Evolutionary conservation across 2,113 vertebrate species (phyloP).

Genomic region (Tupaia chinensis): DNA sequence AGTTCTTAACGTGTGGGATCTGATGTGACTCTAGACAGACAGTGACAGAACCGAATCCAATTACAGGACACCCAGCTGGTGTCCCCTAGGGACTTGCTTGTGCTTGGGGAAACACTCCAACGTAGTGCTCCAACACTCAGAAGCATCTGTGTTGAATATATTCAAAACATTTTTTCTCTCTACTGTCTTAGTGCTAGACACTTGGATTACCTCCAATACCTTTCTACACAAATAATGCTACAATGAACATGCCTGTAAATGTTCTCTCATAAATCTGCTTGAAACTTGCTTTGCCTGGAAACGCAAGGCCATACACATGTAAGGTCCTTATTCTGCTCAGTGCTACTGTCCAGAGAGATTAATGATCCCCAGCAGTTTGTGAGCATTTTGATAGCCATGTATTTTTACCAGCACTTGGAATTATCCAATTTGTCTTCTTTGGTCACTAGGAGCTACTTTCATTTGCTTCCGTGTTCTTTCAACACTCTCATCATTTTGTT

Average conservation of each 20-base stretch:
- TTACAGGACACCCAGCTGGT: neutral
- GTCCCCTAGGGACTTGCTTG: neutral
- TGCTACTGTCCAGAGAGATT: neutral
- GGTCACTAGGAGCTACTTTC: too few relatives aligned
- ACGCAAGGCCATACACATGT: neutral
- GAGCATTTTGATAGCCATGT: neutral
- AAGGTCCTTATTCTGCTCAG: neutral
- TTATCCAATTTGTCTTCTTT: neutral
- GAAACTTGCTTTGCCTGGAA: neutral
- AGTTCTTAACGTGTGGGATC: neutral
- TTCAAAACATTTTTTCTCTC: neutral
- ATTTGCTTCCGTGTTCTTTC: too few relatives aligned
- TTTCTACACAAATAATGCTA: constrained; percentile 7
- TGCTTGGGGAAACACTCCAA: too few relatives aligned
- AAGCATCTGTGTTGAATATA: neutral
- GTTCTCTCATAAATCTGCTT: neutral
- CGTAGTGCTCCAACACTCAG: neutral
- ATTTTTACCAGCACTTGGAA: neutral
- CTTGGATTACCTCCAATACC: neutral
- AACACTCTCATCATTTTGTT: too few relatives aligned
- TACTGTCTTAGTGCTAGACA: neutral
- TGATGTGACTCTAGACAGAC: neutral
- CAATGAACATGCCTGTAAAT: neutral
- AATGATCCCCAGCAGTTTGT: neutral
- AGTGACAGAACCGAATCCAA: neutral